A percentile compares a stretch with the other conserved stretches of the same genome.
These are phyloP conservation scores for Protobothrops mucrosquamatus DNA, from an alignment of 2,113 vertebrate genomes.

Conservation along the genomic window DNA sequence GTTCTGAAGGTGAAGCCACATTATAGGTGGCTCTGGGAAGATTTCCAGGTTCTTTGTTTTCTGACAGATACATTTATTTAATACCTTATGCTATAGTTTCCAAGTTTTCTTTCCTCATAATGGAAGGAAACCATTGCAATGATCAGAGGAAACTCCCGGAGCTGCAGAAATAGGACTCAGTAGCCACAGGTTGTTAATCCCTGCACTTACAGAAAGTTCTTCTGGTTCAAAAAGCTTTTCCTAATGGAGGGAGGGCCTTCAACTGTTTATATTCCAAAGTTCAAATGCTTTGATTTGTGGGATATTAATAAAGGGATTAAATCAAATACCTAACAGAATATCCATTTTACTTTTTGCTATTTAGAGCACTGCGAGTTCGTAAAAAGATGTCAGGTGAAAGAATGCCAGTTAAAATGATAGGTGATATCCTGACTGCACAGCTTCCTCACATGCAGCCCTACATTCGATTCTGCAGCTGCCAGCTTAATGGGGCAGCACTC, in stretches of 20 bases:
- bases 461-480: slow-evolving; percentile 97
- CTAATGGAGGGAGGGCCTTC: not conserved
- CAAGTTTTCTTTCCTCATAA: not conserved
- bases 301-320: not conserved
- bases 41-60: not conserved
- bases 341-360: not conserved
- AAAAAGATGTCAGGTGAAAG: slow-evolving; percentile 99
- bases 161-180: not conserved
- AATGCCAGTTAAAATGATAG: slow-evolving; percentile 99
- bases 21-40: not conserved
- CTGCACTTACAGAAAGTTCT: not conserved
- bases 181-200: not conserved
- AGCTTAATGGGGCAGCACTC: slow-evolving; percentile 94
- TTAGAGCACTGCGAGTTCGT: slow-evolving; percentile 90
- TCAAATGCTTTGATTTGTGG: not conserved
- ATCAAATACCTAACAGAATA: not conserved
- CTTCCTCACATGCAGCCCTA: slow-evolving; percentile 99
- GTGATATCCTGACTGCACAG: slow-evolving; percentile 96
- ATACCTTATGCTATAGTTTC: not conserved
- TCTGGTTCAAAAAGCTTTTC: not conserved
- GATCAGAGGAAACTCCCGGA: not conserved
- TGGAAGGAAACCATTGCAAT: not conserved
- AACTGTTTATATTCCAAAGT: not conserved
- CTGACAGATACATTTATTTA: not conserved
- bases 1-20: not conserved